phyloP scores from a whole-genome alignment of 2,113 vertebrate genomes.

The Conger conger region DNA sequence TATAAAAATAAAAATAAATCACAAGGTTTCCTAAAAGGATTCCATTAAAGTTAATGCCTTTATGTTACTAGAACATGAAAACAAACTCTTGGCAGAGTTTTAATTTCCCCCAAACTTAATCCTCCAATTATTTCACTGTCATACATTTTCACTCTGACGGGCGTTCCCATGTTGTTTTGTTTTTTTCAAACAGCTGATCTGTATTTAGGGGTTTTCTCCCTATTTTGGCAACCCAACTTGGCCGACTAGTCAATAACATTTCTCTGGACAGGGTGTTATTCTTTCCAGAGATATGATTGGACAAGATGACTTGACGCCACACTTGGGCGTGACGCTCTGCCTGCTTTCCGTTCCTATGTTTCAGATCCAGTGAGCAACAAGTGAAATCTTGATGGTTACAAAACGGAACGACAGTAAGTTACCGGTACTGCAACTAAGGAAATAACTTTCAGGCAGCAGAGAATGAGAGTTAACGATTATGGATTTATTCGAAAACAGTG shows the following conservation, averaged over 20 bases:
- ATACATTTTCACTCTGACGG: too few species aligned
- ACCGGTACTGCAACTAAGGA: neutral
- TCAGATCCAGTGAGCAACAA: neutral
- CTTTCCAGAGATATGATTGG: conserved; percentile 4
- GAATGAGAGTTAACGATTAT: neutral
- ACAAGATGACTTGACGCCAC: neutral
- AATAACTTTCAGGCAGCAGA: neutral
- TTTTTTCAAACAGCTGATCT: too few species aligned
- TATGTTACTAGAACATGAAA: neutral
- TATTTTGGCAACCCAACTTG: neutral
- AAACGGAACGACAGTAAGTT: conserved; percentile 7
- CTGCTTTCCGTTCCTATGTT: too few species aligned
- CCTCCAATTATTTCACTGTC: too few species aligned
- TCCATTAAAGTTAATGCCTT: too few species aligned
- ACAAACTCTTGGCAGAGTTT: neutral
- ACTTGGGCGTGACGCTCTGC: neutral
- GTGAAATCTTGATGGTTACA: neutral
- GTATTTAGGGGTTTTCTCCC: neutral
- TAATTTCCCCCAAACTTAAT: too few species aligned
- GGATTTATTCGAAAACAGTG: neutral
- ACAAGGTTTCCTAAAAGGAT: too few species aligned
- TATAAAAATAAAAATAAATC: too few species aligned
- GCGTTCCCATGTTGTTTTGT: too few species aligned
- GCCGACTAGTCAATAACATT: neutral
- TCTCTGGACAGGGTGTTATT: neutral